Conservation (phyloP, 2,113 vertebrate genomes). For the Eptesicus fuscus region DNA sequence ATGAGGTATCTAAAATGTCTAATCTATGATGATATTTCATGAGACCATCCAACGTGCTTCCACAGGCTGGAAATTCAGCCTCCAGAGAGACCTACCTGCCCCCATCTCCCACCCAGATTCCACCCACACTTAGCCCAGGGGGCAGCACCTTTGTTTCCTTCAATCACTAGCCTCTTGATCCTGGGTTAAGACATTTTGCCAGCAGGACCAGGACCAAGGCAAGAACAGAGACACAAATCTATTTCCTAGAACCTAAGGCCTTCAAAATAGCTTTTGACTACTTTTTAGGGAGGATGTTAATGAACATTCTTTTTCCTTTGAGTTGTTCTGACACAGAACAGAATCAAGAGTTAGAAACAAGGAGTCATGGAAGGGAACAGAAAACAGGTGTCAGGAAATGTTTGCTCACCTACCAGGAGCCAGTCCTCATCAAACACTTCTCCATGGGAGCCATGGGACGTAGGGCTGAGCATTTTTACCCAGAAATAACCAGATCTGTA, state of each 20-base stretch:
- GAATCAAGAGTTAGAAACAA: slow-evolving; percentile 37
- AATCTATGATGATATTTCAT: not conserved
- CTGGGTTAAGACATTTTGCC: not conserved
- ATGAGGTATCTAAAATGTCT: not conserved
- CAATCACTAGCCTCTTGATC: not conserved
- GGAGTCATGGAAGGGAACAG: not conserved
- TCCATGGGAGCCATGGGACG: not conserved
- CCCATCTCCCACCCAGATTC: not conserved
- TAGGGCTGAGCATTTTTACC: not conserved
- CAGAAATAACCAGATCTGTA: not conserved
- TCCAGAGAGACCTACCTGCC: not conserved
- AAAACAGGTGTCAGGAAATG: not conserved
- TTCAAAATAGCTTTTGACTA: slow-evolving; percentile 36
- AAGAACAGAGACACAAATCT: not conserved
- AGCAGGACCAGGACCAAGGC: not conserved
- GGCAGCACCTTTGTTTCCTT: not conserved
- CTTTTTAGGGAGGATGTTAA: slow-evolving; percentile 18
- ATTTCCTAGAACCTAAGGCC: not conserved
- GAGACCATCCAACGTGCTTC: not conserved
- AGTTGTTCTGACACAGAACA: slow-evolving; percentile 14
- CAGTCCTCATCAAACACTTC: not conserved
- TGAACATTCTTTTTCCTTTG: slow-evolving; percentile 27
- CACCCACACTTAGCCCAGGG: too few species aligned
- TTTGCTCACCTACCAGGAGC: not conserved
- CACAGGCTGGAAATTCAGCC: not conserved